A percentile compares a stretch with the other conserved stretches of the same genome.
phyloP scores from a whole-genome alignment of 2,113 vertebrate genomes.

The Orycteropus afer region DNA sequence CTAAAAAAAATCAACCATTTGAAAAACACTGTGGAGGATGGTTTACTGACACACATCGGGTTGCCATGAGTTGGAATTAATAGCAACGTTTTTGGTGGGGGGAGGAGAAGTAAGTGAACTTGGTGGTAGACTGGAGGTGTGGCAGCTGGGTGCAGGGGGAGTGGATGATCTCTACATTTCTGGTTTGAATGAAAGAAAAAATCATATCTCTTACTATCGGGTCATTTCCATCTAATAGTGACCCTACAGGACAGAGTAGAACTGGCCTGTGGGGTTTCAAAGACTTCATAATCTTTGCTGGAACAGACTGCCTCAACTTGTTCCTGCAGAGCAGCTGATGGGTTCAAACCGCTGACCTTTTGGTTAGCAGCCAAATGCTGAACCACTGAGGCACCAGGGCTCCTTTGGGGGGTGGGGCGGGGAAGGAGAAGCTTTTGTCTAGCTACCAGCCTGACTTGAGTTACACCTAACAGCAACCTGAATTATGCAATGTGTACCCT shows the following conservation, averaged over 20 bases:
- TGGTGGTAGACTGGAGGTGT: not conserved
- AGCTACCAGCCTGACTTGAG: conserved; percentile 42
- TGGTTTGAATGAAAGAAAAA: conserved; percentile 2
- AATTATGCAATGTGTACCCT: conserved; percentile 50
- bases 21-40: not conserved
- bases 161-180: not conserved
- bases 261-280: not conserved
- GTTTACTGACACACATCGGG: not conserved
- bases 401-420: not conserved
- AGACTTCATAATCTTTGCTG: not conserved
- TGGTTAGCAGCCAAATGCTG: not conserved
- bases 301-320: not conserved
- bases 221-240: not conserved
- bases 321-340: not conserved
- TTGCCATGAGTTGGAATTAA: too few relatives aligned
- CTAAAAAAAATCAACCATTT: not conserved
- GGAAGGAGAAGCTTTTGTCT: conserved; percentile 37
- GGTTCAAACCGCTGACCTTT: not conserved
- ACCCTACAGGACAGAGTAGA: not conserved
- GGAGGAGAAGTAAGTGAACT: not conserved
- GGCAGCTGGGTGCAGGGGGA: not conserved
- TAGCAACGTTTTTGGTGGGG: too few relatives aligned
- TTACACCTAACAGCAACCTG: not conserved
- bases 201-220: not conserved
- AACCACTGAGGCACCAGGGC: not conserved